phyloP scores from a whole-genome alignment of 2,797 vertebrate species.

The Cryptoblepharus egeriae region DNA sequence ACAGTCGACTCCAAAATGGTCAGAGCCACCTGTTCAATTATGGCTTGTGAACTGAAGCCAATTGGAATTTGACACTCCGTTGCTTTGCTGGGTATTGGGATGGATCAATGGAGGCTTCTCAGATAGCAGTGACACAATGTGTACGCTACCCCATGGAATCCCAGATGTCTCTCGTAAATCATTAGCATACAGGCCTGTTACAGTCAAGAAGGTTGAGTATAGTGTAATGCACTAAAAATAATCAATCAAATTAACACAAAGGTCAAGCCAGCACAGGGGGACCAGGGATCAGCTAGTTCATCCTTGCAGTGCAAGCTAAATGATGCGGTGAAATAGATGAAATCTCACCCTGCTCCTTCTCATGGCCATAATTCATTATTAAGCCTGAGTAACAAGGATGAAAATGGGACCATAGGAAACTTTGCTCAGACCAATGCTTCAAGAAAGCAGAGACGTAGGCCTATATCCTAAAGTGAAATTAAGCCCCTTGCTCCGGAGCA shows the following conservation, averaged over 20 bases:
- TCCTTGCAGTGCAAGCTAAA: conserved; percentile 27
- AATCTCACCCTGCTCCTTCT: conserved; percentile 51
- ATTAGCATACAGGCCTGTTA: conserved; percentile 49
- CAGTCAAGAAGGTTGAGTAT: conserved; percentile 57
- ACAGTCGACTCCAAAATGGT: conserved; percentile 30
- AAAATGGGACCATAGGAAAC: conserved; percentile 39
- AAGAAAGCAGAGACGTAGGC: neutral
- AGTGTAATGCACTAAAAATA: conserved; percentile 50
- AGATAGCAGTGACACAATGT: conserved; percentile 47
- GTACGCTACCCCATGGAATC: conserved; percentile 42
- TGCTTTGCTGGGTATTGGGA: conserved; percentile 46
- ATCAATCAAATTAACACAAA: conserved; percentile 61
- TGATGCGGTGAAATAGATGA: conserved; percentile 38
- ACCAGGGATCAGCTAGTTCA: conserved; percentile 47
- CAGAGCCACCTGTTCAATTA: conserved; percentile 66
- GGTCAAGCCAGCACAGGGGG: conserved; percentile 54
- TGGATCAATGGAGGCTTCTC: conserved; percentile 52
- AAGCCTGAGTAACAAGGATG: conserved; percentile 18
- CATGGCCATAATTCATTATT: conserved; percentile 54
- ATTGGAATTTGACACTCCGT: conserved; percentile 59
- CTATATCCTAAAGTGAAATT: too few species aligned
- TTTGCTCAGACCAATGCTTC: neutral
- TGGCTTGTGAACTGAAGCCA: conserved; percentile 56
- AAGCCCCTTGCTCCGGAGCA: too few species aligned
- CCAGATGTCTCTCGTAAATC: conserved; percentile 70